Percentiles rank a stretch among this genome's conserved stretches.
Conservation (phyloP, 2,888 invertebrate species). For the Nephrocerus scutellatus region DNA sequence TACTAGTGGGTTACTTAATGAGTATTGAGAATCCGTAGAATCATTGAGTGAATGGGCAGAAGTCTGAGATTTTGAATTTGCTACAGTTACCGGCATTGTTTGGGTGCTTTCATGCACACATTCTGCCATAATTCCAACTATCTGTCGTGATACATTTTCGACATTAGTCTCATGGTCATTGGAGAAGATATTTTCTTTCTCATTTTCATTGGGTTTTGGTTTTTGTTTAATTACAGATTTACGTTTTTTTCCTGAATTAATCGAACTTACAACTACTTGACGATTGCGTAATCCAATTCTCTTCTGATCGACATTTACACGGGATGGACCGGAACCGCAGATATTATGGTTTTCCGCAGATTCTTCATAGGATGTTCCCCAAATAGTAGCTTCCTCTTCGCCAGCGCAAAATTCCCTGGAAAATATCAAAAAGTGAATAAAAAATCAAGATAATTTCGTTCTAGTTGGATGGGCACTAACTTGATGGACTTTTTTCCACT, state of each 20-base stretch:
- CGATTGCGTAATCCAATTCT: conserved; percentile 16
- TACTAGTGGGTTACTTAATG: no score
- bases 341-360: conserved; percentile 15
- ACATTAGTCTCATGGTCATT: no score
- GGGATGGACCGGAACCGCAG: conserved; percentile 8
- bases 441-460: not conserved
- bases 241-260: conserved; percentile 6
- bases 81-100: no score
- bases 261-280: conserved; percentile 8
- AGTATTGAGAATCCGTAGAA: no score
- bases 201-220: conserved; percentile 10
- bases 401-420: conserved; percentile 24
- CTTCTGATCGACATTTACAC: conserved; percentile 14
- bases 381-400: conserved; percentile 23
- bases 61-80: no score
- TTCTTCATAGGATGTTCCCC: conserved; percentile 26
- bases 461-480: conserved; percentile 11
- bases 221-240: conserved; percentile 9
- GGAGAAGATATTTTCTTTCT: conserved; percentile 17
- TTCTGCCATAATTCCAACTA: no score
- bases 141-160: no score
- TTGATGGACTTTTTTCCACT: conserved; percentile 26
- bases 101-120: no score
- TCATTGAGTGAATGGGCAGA: no score
- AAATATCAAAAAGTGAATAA: not conserved